phyloP scores from a whole-genome alignment of 2,888 invertebrate genomes.

The Lutraria lutraria region DNA sequence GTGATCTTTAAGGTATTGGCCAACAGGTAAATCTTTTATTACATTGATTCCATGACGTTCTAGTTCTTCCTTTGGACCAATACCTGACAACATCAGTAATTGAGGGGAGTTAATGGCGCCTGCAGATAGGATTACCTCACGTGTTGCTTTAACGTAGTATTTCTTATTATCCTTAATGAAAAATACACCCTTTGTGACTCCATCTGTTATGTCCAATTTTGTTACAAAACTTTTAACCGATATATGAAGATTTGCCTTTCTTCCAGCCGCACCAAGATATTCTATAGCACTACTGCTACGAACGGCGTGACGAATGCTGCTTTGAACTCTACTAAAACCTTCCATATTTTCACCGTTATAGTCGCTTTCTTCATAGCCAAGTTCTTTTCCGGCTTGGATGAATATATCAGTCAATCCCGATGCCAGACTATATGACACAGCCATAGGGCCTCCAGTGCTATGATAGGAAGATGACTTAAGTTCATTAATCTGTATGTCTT shows the following conservation, averaged over 20 bases:
- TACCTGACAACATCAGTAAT: conserved; percentile 84
- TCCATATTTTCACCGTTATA: conserved; percentile 57
- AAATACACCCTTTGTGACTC: conserved; percentile 76
- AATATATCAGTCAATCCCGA: conserved; percentile 40
- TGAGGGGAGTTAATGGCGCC: conserved; percentile 86
- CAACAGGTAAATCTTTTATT: conserved; percentile 82
- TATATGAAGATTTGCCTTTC: conserved; percentile 51
- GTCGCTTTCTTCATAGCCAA: conserved; percentile 55
- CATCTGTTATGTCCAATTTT: conserved; percentile 76
- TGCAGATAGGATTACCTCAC: conserved; percentile 84
- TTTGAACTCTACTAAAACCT: conserved; percentile 53
- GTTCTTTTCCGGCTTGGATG: conserved; percentile 52
- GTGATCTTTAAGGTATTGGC: conserved; percentile 58
- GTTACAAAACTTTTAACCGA: conserved; percentile 67
- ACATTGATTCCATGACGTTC: conserved; percentile 82
- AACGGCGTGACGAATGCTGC: conserved; percentile 51
- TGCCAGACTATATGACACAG: conserved; percentile 48
- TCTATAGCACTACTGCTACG: conserved; percentile 53
- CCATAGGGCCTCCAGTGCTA: conserved; percentile 54
- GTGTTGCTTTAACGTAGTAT: conserved; percentile 69
- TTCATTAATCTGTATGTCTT: conserved; percentile 53
- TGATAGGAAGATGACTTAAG: conserved; percentile 56
- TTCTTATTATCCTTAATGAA: conserved; percentile 70
- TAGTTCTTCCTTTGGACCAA: conserved; percentile 85
- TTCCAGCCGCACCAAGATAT: conserved; percentile 51